Percentiles rank a stretch among this genome's conserved stretches.
Conservation (phyloP, 2,113 vertebrate genomes). For the Sturnira hondurensis region DNA sequence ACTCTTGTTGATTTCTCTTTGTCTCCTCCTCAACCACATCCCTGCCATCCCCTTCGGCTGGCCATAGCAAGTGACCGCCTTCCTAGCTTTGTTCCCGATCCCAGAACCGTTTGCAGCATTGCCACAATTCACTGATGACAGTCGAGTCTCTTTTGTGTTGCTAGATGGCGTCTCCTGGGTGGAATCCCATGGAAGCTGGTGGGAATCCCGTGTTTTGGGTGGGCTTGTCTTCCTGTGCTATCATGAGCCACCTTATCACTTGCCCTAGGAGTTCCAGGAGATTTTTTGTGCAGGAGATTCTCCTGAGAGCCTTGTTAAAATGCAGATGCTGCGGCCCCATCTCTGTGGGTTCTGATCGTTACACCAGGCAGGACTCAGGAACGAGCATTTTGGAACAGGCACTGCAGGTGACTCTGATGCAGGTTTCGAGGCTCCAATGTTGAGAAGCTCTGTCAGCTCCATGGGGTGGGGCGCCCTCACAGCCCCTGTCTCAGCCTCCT, state of each 20-base stretch:
- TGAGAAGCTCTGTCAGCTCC: neutral
- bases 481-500: neutral
- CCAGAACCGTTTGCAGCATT: neutral
- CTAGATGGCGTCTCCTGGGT: neutral
- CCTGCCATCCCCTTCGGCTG: neutral
- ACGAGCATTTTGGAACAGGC: neutral
- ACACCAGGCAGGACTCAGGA: neutral
- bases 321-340: neutral
- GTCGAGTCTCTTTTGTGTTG: neutral
- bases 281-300: neutral
- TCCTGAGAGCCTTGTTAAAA: neutral
- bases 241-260: neutral
- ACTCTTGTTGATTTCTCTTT: neutral
- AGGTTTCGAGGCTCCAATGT: neutral
- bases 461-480: accelerated
- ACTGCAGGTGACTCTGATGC: neutral
- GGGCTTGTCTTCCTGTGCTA: neutral
- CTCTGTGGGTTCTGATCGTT: neutral
- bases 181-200: neutral
- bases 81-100: neutral
- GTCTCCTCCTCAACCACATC: neutral
- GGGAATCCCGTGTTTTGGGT: neutral
- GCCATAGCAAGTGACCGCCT: too few relatives aligned
- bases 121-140: too few relatives aligned
- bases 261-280: neutral